Base-by-base conservation (phyloP, 2,113 vertebrate species). In the Albula glossodonta region DNA sequence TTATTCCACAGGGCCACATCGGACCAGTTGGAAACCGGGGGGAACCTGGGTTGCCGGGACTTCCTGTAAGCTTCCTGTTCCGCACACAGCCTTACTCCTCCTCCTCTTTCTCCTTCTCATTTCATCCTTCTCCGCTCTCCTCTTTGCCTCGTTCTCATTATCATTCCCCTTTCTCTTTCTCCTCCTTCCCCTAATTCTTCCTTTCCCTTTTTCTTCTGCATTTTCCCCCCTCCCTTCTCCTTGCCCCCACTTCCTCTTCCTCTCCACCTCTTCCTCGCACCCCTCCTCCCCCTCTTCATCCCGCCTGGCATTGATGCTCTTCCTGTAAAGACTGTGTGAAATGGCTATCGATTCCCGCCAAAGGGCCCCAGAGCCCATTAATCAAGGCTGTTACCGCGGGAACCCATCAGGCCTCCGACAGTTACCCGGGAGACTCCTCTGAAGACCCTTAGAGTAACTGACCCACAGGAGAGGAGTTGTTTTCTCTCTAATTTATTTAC, bases 1-100 rank as follows among this genome's bases (percentile, higher is more conserved):
- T 84, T 83, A 88, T 49, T 87, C 49, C 80, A 7, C 83, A 98
- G 97, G 97, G 97, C 49, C 91, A 93, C 84, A 88, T 88, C 48
- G 97, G 97, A 22, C 87, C 50, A 1, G 83, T 92, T 0, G 97
- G 97, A 11, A 85, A 85, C 0, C 87, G 82, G 86, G 97, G 97
- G 9, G 78, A 81, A 11, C 80, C 90, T 2, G 97, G 97, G 9
- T 88, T 93, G 80, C 95, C 95, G 0, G 97, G 97, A 70, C 82
- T 91, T 17, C 96, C 90, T 80, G 97, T 97, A 92, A 94, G 96
- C 93, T 49, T 49, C 50, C 9, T 63, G 51, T 22, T 70, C 25
- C 49, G 5, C 48, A 50, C 25, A 11, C 19, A 57, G n/a, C 19
- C 17, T 3, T 79, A 13, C n/a, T 5, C 3, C 11, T 17, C 19